phyloP scores from a whole-genome alignment of 2,113 vertebrate genomes.

The Bagarius yarrelli region DNA sequence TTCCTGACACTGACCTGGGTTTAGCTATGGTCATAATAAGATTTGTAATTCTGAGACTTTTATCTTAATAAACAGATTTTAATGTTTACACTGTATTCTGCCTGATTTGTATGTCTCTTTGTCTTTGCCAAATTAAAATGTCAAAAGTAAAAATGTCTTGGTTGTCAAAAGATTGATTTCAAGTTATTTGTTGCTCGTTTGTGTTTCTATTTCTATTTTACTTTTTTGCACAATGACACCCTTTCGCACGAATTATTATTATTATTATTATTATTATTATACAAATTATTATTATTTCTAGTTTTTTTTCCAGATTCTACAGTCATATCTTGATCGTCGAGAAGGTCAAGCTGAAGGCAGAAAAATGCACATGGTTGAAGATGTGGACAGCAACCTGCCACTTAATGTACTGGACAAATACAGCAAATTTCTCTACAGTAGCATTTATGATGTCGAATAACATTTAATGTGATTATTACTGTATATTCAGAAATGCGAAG shows the following conservation, averaged over 20 bases:
- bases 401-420: constrained; percentile 35
- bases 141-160: background rate
- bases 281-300: background rate
- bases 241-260: background rate
- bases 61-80: background rate
- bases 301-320: constrained; percentile 58
- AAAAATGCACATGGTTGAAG: constrained; percentile 6
- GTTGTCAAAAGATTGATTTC: background rate
- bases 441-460: constrained; percentile 28
- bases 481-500: background rate
- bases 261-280: background rate
- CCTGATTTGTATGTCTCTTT: background rate
- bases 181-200: background rate
- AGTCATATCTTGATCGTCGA: constrained; percentile 58
- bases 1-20: background rate
- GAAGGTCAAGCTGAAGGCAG: constrained; percentile 36
- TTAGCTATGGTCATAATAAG: background rate
- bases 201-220: background rate
- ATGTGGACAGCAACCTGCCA: constrained; percentile 10
- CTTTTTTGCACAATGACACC: background rate
- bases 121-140: background rate
- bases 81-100: background rate
- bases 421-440: constrained; percentile 27
- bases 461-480: background rate
- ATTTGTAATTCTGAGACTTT: background rate